These are phyloP conservation scores for Camelus bactrianus DNA, from an alignment of 2,113 vertebrate species.

Conservation along the genomic window DNA sequence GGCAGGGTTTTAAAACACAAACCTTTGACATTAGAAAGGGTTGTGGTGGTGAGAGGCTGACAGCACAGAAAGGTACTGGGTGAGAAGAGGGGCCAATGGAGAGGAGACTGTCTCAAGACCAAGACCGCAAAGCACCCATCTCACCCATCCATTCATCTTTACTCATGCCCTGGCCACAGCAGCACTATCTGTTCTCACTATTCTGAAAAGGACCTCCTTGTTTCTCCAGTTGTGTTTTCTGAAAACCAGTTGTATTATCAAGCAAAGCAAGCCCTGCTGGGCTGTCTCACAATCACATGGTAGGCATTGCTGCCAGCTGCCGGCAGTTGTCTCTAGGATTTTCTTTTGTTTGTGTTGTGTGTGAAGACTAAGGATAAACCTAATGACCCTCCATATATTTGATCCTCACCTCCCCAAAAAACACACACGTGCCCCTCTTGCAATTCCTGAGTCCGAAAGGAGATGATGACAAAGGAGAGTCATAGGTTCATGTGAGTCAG, in stretches of 20 bases:
- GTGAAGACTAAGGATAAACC: neutral
- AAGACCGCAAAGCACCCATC: neutral
- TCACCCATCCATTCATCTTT: neutral
- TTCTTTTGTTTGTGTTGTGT: slow-evolving; percentile 49
- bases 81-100: neutral
- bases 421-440: neutral
- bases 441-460: slow-evolving; percentile 75
- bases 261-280: neutral
- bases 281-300: neutral
- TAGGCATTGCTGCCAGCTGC: neutral
- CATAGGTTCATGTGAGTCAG: slow-evolving; percentile 77
- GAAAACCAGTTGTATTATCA: neutral
- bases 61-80: neutral
- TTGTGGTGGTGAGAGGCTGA: neutral
- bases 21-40: neutral
- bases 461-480: slow-evolving; percentile 76
- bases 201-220: neutral
- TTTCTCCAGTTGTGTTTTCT: slow-evolving; percentile 30
- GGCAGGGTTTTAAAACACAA: slow-evolving; percentile 13
- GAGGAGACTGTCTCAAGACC: neutral
- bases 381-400: slow-evolving; percentile 19
- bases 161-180: neutral
- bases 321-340: neutral
- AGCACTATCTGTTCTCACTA: neutral
- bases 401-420: neutral